These are phyloP conservation scores for Pedetes capensis DNA, from an alignment of 2,113 vertebrate species.

Conservation along the genomic window DNA sequence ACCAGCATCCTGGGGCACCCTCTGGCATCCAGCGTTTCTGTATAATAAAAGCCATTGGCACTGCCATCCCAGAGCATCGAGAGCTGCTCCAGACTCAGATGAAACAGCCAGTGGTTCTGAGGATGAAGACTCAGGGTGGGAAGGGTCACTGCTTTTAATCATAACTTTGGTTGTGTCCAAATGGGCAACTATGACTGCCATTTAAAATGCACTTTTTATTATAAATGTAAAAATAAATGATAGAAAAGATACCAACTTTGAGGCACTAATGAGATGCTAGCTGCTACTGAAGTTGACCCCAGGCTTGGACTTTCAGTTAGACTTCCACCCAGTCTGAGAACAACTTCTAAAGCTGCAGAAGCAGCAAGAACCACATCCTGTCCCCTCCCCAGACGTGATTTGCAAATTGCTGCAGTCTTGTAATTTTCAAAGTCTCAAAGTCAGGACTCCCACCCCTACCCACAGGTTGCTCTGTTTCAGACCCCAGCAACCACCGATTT, in stretches of 20 bases:
- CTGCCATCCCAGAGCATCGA: background rate
- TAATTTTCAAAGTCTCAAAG: background rate
- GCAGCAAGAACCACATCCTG: background rate
- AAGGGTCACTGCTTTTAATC: background rate
- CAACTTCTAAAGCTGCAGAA: background rate
- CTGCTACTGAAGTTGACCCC: background rate
- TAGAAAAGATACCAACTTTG: background rate
- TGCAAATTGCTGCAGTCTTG: background rate
- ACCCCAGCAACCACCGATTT: background rate
- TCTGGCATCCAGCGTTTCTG: no score
- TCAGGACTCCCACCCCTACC: background rate
- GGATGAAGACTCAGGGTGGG: background rate
- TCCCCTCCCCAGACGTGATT: background rate
- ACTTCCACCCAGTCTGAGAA: background rate
- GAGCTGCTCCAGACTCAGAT: background rate
- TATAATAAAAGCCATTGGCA: no score
- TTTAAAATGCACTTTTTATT: background rate
- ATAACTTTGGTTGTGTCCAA: background rate
- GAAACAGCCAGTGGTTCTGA: background rate
- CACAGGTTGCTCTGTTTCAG: background rate
- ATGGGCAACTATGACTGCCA: background rate
- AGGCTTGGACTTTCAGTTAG: background rate
- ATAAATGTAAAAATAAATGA: background rate
- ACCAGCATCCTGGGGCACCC: accelerated
- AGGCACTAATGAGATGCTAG: background rate